Evolutionary conservation across 2,888 invertebrate genomes (phyloP).

Genomic region (Congeria kusceri): DNA sequence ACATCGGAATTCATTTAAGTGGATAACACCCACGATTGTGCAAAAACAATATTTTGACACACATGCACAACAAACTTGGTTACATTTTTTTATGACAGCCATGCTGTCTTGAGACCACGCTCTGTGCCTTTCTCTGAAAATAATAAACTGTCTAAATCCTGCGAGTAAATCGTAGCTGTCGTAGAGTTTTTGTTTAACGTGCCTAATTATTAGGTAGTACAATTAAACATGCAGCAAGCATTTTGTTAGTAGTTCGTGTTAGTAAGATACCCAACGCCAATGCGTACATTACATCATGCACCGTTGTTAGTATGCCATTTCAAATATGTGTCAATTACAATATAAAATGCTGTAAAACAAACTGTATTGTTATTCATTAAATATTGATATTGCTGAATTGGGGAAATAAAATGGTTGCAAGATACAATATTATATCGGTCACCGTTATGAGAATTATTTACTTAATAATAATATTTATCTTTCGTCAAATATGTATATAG

Average conservation of each 20-base stretch:
- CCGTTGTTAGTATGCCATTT: no score
- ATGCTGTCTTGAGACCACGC: slow-evolving; percentile 49
- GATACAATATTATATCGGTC: no score
- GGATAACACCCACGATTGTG: not conserved
- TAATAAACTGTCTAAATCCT: not conserved
- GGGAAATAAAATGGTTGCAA: no score
- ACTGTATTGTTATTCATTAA: no score
- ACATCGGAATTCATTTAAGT: no score
- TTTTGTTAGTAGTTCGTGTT: not conserved
- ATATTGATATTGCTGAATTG: no score
- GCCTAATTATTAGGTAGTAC: not conserved
- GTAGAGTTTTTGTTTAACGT: not conserved
- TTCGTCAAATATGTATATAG: no score
- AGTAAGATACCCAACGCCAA: not conserved
- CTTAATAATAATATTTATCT: no score
- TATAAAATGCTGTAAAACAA: no score
- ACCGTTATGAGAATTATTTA: no score
- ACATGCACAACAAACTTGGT: slow-evolving; percentile 19
- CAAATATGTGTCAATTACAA: no score
- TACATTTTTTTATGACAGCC: slow-evolving; percentile 56
- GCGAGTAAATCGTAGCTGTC: not conserved
- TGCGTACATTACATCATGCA: slow-evolving; percentile 3
- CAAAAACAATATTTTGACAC: not conserved
- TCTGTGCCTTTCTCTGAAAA: slow-evolving; percentile 56
- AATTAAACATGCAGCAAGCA: no score